These are phyloP conservation scores for Nipponia nippon DNA, from an alignment of 2,113 vertebrate species.

Conservation along the genomic window DNA sequence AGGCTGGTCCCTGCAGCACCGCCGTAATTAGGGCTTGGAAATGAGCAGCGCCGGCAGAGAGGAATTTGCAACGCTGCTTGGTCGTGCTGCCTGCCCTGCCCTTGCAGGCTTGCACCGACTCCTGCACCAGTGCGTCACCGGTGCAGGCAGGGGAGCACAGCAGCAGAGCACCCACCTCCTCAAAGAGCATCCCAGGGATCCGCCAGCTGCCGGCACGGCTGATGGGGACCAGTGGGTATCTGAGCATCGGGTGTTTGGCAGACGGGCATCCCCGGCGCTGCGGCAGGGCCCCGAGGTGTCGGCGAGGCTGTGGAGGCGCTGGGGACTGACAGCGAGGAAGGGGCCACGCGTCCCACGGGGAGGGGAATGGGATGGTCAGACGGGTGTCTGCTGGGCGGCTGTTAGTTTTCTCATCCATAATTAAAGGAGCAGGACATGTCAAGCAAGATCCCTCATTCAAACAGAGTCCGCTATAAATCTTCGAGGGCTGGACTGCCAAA, in stretches of 20 bases:
- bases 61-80: not conserved
- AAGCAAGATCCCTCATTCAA: not conserved
- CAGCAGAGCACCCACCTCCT: not conserved
- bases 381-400: not conserved
- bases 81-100: not conserved
- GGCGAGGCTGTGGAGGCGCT: rapidly evolving
- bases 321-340: rapidly evolving
- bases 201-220: rapidly evolving
- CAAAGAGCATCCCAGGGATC: not conserved
- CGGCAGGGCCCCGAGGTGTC: rapidly evolving
- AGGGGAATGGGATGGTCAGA: not conserved
- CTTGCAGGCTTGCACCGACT: not conserved
- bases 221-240: rapidly evolving
- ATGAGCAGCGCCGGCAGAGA: not conserved
- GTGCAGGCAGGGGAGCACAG: rapidly evolving
- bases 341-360: rapidly evolving
- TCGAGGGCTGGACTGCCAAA: not conserved
- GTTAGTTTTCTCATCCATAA: not conserved
- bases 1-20: not conserved
- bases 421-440: not conserved
- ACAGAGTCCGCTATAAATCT: not conserved
- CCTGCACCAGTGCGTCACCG: rapidly evolving
- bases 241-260: rapidly evolving
- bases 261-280: rapidly evolving
- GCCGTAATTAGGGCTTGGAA: slow-evolving; percentile 10